Evolutionary conservation across 2,113 vertebrate genomes (phyloP).

Genomic region (Tamias sibiricus): DNA sequence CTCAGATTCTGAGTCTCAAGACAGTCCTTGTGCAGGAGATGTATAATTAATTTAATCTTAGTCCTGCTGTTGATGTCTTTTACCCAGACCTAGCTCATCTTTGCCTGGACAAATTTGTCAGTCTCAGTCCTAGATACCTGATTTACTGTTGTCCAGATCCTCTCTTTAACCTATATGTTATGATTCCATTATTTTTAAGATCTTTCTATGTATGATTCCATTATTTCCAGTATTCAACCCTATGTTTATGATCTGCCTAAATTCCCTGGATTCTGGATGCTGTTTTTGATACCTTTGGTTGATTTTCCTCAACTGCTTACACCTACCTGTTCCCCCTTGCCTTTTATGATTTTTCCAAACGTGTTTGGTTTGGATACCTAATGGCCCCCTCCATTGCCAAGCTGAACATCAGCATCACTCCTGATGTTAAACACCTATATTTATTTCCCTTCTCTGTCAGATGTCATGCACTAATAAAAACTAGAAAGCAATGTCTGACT

Average conservation of each 20-base stretch:
- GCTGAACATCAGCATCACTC: neutral
- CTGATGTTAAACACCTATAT: neutral
- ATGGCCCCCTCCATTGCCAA: neutral
- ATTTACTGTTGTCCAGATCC: neutral
- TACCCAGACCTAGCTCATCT: neutral
- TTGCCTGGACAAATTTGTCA: neutral
- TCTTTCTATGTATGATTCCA: too few species aligned
- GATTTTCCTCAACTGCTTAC: neutral
- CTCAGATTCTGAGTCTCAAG: neutral
- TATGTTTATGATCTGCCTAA: neutral
- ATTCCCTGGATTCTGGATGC: neutral
- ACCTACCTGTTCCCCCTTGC: neutral
- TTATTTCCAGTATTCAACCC: neutral
- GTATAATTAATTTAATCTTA: neutral
- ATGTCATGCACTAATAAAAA: neutral
- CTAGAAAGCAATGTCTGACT: neutral
- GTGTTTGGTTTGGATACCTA: neutral
- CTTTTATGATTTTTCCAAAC: neutral
- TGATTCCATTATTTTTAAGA: neutral
- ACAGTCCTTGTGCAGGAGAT: neutral
- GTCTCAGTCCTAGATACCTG: neutral
- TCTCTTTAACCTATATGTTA: neutral
- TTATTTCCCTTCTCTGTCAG: neutral
- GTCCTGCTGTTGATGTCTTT: neutral
- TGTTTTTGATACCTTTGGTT: neutral